A percentile compares a stretch with the other conserved stretches of the same genome.
These are phyloP conservation scores for Sebastes ruberrimus DNA, from an alignment of 2,797 vertebrate species.

Conservation along the genomic window DNA sequence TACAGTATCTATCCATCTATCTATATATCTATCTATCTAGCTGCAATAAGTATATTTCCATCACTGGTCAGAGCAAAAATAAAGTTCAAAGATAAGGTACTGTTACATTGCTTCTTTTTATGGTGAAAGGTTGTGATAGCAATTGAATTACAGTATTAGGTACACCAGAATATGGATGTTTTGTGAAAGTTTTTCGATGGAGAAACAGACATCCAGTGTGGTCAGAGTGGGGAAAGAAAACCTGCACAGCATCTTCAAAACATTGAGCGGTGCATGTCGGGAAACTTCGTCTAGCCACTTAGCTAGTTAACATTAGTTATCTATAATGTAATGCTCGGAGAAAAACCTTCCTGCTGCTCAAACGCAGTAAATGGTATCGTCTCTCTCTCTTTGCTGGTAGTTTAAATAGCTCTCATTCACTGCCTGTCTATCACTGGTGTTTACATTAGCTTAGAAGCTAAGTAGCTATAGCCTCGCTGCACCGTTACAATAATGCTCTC, in stretches of 20 bases:
- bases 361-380: fast-evolving
- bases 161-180: background rate
- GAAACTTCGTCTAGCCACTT: background rate
- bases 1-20: no score
- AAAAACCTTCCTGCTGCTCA: background rate
- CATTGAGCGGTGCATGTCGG: background rate
- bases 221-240: background rate
- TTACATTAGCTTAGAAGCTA: constrained; percentile 24
- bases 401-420: background rate
- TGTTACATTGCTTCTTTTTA: background rate
- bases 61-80: background rate
- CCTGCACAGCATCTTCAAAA: background rate
- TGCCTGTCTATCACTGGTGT: background rate
- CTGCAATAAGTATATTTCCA: background rate
- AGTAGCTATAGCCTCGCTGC: constrained; percentile 16
- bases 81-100: background rate
- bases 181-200: background rate
- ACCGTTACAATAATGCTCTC: background rate
- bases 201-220: background rate
- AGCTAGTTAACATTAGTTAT: background rate
- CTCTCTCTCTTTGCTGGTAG: background rate
- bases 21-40: no score
- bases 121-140: background rate
- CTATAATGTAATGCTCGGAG: background rate
- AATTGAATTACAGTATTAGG: background rate